Evolutionary conservation across 2,113 vertebrate species (phyloP), one percentile per base, ranked within the genome.

Genomic region (Misgurnus anguillicaudatus): DNA sequence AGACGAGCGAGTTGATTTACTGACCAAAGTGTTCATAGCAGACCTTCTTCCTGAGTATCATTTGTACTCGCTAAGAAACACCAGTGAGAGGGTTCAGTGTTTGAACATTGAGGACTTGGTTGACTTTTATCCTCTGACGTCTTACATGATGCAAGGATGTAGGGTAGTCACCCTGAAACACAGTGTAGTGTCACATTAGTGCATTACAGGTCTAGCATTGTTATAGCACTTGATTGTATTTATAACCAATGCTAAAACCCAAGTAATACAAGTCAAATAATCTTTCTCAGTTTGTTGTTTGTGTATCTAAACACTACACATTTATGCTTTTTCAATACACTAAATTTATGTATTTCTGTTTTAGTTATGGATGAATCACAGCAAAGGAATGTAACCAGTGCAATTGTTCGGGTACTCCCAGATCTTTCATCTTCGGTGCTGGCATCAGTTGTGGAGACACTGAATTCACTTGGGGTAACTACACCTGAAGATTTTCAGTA

Each of bases 341-440:
- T 9, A 45, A 45, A 8, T 45, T 45, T 2, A 9, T 45, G 42
- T 45, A 8, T 45, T 9, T 45, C 42, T 45, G 42, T 45, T 45
- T 45, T 45, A 45, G 42, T 83, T 70, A 77, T 31, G 17, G 45
- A 65, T 38, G 81, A 6, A 63, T 80, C 55, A 45, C 6, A 45
- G 42, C 42, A 45, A 45, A 78, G 7, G 19, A 82, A 10, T 41
- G 39, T 80, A 77, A 1, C 36, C 11, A 74, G 31, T 63, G 39
- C 71, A 63, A 80, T 86, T 3, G 63, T 42, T 4, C 68, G 45
- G 24, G 62, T 86, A 36, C 41, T 85, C 39, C 61, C 73, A 38
- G 64, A 85, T 63, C 74, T 85, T 47, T 21, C 85, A 72, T 53
- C 71, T 13, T 41, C 53, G 66, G 63, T 71, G 9, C 4, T 69